These are phyloP conservation scores for Erannis defoliaria DNA, from an alignment of 2,888 invertebrate species.

Conservation along the genomic window DNA sequence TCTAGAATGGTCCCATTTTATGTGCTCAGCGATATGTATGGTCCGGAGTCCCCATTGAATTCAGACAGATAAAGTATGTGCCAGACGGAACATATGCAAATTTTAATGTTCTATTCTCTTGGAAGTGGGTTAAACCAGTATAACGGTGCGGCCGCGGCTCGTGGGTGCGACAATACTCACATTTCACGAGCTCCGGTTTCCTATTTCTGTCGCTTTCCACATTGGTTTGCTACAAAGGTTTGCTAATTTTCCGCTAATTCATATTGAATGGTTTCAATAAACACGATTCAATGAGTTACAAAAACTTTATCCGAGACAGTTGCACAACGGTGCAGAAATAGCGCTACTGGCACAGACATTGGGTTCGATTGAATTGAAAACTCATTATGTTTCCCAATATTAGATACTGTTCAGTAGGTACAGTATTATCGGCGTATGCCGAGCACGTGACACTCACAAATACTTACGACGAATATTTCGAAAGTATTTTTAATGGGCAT, in stretches of 20 bases:
- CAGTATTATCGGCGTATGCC: slow-evolving; percentile 32
- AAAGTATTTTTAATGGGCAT: slow-evolving; percentile 39
- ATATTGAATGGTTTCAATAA: slow-evolving; percentile 21
- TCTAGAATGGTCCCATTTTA: slow-evolving; percentile 13
- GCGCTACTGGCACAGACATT: slow-evolving; percentile 11
- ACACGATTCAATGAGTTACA: slow-evolving; percentile 25
- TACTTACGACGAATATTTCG: slow-evolving; percentile 17
- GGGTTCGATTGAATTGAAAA: slow-evolving; percentile 23
- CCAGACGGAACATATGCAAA: slow-evolving; percentile 39
- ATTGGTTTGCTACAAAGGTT: slow-evolving; percentile 12
- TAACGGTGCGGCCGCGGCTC: slow-evolving; percentile 49
- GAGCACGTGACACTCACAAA: slow-evolving; percentile 37
- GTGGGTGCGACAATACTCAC: slow-evolving; percentile 61
- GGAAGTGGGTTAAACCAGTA: slow-evolving; percentile 56
- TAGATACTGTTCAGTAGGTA: slow-evolving; percentile 16
- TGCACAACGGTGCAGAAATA: slow-evolving; percentile 17
- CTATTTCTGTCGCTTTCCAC: slow-evolving; percentile 47
- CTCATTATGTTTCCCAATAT: slow-evolving; percentile 25
- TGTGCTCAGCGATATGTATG: slow-evolving; percentile 14
- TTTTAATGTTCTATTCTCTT: slow-evolving; percentile 42
- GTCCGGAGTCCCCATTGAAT: slow-evolving; percentile 24
- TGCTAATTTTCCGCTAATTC: slow-evolving; percentile 34
- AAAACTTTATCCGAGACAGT: slow-evolving; percentile 22
- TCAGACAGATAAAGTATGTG: slow-evolving; percentile 34
- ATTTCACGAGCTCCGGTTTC: slow-evolving; percentile 53